These are phyloP conservation scores for Vanessa tameamea DNA, from an alignment of 1,140 invertebrate species.

Conservation along the genomic window DNA sequence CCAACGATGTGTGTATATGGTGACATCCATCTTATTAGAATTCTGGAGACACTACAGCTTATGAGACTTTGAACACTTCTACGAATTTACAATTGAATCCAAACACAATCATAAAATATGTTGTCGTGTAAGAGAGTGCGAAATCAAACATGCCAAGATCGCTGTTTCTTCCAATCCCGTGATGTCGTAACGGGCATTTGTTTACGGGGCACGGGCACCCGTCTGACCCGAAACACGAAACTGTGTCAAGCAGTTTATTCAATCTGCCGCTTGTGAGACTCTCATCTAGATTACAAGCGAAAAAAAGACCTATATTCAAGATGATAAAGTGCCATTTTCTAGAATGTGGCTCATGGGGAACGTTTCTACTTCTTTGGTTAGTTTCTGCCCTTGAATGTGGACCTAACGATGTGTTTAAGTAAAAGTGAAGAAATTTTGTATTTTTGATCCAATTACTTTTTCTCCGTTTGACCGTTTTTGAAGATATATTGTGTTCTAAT, in stretches of 20 bases:
- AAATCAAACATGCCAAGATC: constrained; percentile 39
- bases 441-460: background rate
- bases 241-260: constrained; percentile 80
- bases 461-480: too few species aligned
- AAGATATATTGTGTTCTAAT: too few species aligned
- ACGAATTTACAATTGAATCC: background rate
- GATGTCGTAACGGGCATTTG: constrained; percentile 71
- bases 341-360: constrained; percentile 31
- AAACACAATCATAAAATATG: constrained; percentile 2
- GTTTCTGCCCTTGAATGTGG: constrained; percentile 66
- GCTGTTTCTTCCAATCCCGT: constrained; percentile 49
- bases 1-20: too few species aligned
- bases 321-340: constrained; percentile 39
- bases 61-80: background rate
- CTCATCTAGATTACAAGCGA: constrained; percentile 39
- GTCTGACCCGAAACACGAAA: constrained; percentile 77
- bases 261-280: constrained; percentile 67
- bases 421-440: constrained; percentile 33
- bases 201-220: constrained; percentile 65
- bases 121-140: constrained; percentile 13
- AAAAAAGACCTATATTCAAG: constrained; percentile 36
- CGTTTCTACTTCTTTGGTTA: constrained; percentile 53
- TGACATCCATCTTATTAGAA: background rate
- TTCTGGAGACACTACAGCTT: background rate
- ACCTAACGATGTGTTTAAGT: constrained; percentile 50